Evolutionary conservation across 2,113 vertebrate species (phyloP).

Genomic region (Larimichthys polyactis): DNA sequence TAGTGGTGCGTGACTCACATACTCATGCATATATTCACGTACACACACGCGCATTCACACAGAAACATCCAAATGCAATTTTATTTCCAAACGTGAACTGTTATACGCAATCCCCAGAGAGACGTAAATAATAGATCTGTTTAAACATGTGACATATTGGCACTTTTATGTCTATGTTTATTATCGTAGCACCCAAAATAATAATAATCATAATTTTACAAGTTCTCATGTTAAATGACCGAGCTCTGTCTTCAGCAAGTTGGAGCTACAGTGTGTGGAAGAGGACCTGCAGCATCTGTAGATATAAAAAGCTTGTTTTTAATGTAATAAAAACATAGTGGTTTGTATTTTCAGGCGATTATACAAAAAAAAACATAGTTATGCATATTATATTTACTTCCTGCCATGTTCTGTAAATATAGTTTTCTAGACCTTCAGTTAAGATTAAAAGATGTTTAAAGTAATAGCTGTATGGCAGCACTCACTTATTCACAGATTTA

Average conservation of each 20-base stretch:
- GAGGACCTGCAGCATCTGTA: too few relatives aligned
- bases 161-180: neutral
- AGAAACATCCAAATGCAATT: constrained; percentile 41
- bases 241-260: too few relatives aligned
- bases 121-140: constrained; percentile 33
- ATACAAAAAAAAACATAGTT: too few relatives aligned
- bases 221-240: neutral
- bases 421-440: too few relatives aligned
- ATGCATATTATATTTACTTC: too few relatives aligned
- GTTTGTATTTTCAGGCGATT: too few relatives aligned
- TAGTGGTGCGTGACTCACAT: constrained; percentile 81
- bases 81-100: constrained; percentile 47
- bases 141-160: constrained; percentile 21
- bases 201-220: neutral
- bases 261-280: too few relatives aligned
- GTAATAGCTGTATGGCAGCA: neutral
- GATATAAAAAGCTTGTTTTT: too few relatives aligned
- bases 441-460: neutral
- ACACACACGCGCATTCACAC: constrained; percentile 27
- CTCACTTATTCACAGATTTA: neutral
- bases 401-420: too few relatives aligned
- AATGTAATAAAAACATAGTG: too few relatives aligned
- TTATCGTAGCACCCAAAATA: neutral
- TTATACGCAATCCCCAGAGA: constrained; percentile 30
- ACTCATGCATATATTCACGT: constrained; percentile 75